Evolutionary conservation across 2,797 vertebrate genomes (phyloP), one percentile per base, ranked within the genome.

Genomic region (Florisuga fusca): DNA sequence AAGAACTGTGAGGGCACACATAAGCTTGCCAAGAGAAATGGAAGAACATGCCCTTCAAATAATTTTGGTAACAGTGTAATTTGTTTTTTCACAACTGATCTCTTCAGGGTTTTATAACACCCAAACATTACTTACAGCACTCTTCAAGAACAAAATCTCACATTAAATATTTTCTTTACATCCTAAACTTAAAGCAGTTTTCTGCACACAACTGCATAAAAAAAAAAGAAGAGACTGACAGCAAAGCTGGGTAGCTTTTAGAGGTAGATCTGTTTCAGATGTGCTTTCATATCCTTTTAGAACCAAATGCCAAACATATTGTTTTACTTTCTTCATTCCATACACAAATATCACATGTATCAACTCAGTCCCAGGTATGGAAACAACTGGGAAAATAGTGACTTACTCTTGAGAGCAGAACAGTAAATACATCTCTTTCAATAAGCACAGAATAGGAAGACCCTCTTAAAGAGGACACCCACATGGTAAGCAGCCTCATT

Each of bases 1-100:
- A 78, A 78, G 84, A 83, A 93, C 71, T n/a, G 58, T 63, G 74
- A 94, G 64, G 84, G 41, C 57, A 86, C 76, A 86, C 43, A 69
- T 10, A 34, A 88, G 23, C 33, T 54, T 94, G 85, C 57, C 71
- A 95, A 91, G 63, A 57, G n/a, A 91, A 92, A 91, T 0, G 31
- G 23, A 76, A 81, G 66, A 90, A 31, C 3, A 31, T 11, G 55
- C 25, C 83, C 85, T 79, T 74, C 57, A 7, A 34, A 13, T 11
- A 59, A 79, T 79, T 92, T 54, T 63, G 74, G 64, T 91, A 57
- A 36, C 51, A 57, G 11, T 38, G 48, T 21, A 25, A 87, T 26
- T 93, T 95, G 38, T 43, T 91, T 93, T 41, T 86, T 63, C 58
- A 55, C 57, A 85, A 15, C 5, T 12, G 27, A 79, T 68, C 27